phyloP scores from a whole-genome alignment of 2,888 invertebrate species.

The Synanthedon formicaeformis region DNA sequence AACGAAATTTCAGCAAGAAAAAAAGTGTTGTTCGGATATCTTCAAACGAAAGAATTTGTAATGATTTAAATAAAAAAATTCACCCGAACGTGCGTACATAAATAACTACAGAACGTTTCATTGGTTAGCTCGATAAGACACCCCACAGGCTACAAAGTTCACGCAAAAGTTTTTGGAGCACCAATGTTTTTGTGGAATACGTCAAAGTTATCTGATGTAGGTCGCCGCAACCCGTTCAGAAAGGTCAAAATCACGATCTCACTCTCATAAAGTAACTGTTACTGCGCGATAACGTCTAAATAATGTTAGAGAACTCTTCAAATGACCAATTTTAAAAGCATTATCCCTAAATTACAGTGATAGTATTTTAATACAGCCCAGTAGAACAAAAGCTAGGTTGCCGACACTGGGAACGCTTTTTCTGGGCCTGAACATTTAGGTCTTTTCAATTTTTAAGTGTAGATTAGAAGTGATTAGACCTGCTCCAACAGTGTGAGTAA shows the following conservation, averaged over 20 bases:
- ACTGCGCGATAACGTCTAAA: background rate
- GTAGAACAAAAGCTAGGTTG: background rate
- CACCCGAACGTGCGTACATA: conserved; percentile 33
- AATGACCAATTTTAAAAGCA: background rate
- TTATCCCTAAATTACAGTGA: background rate
- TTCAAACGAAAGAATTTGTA: conserved; percentile 14
- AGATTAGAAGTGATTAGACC: too few relatives aligned
- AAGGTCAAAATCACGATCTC: conserved; percentile 21
- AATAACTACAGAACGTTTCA: conserved; percentile 57
- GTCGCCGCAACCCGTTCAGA: conserved; percentile 7
- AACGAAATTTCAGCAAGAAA: conserved; percentile 6
- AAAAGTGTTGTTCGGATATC: conserved; percentile 2
- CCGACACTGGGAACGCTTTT: too few relatives aligned
- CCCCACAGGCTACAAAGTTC: conserved; percentile 31
- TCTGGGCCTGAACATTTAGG: too few relatives aligned
- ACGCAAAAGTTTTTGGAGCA: conserved; percentile 34
- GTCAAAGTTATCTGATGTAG: conserved; percentile 41
- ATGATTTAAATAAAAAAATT: conserved; percentile 13
- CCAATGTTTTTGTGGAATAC: conserved; percentile 34
- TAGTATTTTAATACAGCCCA: background rate
- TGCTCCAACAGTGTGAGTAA: too few relatives aligned
- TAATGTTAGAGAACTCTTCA: background rate
- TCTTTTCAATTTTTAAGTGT: too few relatives aligned
- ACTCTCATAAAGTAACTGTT: background rate
- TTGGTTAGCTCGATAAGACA: conserved; percentile 42